A percentile compares a stretch with the other conserved stretches of the same genome.
phyloP scores from a whole-genome alignment of 1,140 invertebrate species.

The Saccostrea glomerata region DNA sequence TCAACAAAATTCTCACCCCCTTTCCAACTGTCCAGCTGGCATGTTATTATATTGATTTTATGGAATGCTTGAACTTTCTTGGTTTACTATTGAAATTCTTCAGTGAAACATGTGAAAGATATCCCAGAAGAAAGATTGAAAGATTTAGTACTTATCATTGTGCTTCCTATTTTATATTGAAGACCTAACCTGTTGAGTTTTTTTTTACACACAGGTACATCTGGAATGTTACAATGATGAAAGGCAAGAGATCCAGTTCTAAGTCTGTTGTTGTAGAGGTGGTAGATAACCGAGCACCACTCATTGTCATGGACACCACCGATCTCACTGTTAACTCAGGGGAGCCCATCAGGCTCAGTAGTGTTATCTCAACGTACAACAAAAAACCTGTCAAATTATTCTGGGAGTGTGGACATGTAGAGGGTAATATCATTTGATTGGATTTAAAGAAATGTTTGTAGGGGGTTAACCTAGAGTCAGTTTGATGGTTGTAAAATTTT shows the following conservation, averaged over 20 bases:
- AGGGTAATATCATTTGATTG: background rate
- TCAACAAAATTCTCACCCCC: too few species aligned
- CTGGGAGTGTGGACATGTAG: slow-evolving; percentile 18
- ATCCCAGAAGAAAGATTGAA: too few species aligned
- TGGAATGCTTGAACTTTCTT: too few species aligned
- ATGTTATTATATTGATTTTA: too few species aligned
- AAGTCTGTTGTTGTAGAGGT: background rate
- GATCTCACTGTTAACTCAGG: slow-evolving; percentile 7
- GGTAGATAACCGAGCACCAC: background rate
- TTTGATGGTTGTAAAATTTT: too few species aligned
- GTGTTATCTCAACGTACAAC: slow-evolving; percentile 3
- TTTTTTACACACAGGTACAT: background rate
- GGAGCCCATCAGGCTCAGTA: background rate
- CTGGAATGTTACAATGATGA: slow-evolving; percentile 41
- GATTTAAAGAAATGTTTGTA: too few species aligned
- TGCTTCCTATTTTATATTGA: too few species aligned
- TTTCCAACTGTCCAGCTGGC: too few species aligned
- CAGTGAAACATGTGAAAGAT: too few species aligned
- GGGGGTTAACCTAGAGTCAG: background rate
- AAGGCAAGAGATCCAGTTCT: slow-evolving; percentile 19
- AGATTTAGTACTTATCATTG: too few species aligned
- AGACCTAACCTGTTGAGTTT: too few species aligned
- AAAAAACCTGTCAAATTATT: slow-evolving; percentile 21
- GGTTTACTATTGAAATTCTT: too few species aligned
- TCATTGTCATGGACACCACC: background rate